Conservation (phyloP, 2,888 invertebrate genomes). For the Synergus umbraculus region DNA sequence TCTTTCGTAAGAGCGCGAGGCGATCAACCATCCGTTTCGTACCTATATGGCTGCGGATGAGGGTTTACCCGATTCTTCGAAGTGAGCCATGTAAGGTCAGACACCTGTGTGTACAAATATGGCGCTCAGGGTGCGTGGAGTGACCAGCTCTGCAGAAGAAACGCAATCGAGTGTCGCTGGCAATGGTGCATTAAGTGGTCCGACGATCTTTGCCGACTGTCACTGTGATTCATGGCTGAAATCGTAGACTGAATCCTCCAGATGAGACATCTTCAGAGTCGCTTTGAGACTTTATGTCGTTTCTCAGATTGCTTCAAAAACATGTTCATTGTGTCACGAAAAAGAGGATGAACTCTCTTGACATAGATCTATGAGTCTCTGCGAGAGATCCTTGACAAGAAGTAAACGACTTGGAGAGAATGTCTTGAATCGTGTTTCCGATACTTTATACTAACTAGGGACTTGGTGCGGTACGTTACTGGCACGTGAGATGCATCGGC, state of each 20-base stretch:
- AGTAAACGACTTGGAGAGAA: constrained; percentile 31
- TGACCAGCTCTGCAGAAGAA: constrained; percentile 25
- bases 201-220: constrained; percentile 37
- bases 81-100: constrained; percentile 65
- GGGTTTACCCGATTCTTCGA: constrained; percentile 64
- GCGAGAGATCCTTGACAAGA: constrained; percentile 17
- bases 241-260: constrained; percentile 15
- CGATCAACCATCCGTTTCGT: constrained; percentile 53
- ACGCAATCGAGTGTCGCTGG: constrained; percentile 40
- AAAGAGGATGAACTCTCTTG: constrained; percentile 40
- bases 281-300: constrained; percentile 31
- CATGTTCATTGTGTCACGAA: constrained; percentile 42
- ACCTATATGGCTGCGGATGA: constrained; percentile 65
- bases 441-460: constrained; percentile 31
- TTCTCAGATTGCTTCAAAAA: constrained; percentile 41
- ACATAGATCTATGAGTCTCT: constrained; percentile 34
- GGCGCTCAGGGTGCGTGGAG: constrained; percentile 48
- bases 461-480: background rate
- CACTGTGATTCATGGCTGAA: constrained; percentile 35
- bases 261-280: constrained; percentile 34
- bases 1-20: constrained; percentile 55
- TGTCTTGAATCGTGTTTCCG: constrained; percentile 19
- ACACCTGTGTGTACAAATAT: constrained; percentile 70
- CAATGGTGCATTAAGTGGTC: constrained; percentile 41
- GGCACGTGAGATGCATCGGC: constrained; percentile 13